Percentiles rank a stretch among this genome's conserved stretches.
Conservation (phyloP, 2,113 vertebrate genomes). For the Lophius piscatorius region DNA sequence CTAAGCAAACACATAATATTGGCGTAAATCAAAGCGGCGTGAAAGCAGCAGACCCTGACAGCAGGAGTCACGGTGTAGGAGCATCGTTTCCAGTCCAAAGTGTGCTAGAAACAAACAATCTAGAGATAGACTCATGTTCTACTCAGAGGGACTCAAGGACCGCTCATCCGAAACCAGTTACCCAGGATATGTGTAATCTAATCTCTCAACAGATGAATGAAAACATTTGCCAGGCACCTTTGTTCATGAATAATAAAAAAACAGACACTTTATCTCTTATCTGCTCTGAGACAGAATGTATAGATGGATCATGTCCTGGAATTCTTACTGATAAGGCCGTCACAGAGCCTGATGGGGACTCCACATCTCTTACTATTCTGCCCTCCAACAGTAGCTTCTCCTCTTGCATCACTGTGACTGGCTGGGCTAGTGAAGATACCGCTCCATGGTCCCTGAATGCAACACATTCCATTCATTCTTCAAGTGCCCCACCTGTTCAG, state of each 20-base stretch:
- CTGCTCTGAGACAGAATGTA: conserved; percentile 3
- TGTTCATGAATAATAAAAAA: conserved; percentile 14
- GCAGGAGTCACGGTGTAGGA: conserved; percentile 9
- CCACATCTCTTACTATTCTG: conserved; percentile 3
- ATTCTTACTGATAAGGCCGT: not conserved
- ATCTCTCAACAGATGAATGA: conserved; percentile 68
- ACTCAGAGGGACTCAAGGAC: conserved; percentile 25
- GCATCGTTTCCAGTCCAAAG: conserved; percentile 55
- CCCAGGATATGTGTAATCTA: conserved; percentile 61
- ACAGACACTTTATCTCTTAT: conserved; percentile 2
- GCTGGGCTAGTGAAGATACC: conserved; percentile 58
- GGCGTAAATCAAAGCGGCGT: not conserved
- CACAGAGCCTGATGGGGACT: conserved; percentile 4
- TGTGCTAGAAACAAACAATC: conserved; percentile 19
- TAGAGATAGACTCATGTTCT: conserved; percentile 11
- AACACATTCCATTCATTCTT: conserved; percentile 7
- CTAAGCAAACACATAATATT: conserved; percentile 11
- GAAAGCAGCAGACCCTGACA: conserved; percentile 1
- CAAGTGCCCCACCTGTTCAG: not conserved
- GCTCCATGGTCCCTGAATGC: conserved; percentile 13
- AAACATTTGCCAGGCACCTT: conserved; percentile 46
- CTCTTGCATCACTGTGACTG: conserved; percentile 72
- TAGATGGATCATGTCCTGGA: conserved; percentile 2
- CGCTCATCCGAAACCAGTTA: conserved; percentile 21
- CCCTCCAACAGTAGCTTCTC: not conserved